Base-by-base conservation (phyloP, 2,888 invertebrate species). In the Aromia moschata region DNA sequence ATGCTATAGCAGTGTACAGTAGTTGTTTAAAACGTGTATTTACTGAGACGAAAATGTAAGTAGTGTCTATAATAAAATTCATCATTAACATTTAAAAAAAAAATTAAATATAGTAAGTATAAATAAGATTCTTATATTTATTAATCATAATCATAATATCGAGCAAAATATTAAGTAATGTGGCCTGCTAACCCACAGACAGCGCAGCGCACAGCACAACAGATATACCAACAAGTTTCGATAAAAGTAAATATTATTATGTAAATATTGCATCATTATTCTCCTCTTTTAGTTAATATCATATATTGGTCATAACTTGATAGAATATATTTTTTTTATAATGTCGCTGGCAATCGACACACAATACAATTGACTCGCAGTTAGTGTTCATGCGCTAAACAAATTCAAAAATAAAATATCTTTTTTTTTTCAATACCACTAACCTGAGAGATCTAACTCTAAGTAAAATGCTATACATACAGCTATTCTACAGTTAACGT, bases 391-490 rank as follows among this genome's bases (percentile, higher is more conserved):
- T 80, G 79, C 79, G 77, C 72, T 74, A 72, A 72, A 77, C 65
- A 74, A 74, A 64, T 70, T 75, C 63, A 69, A 74, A 72, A 73
- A 75, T 71, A 76, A 77, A 75, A 74, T 75, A 71, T 76, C 68
- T 56, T 66, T 59, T 77, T n/a, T 68, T 75, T 70, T 78, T 77
- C 76, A 79, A 74, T 77, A 77, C 77, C 78, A 80, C 77, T 79
- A 79, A 79, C 77, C 78, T 79, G 77, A 77, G 77, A 77, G 72
- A 72, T 77, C 78, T 79, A 80, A 76, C 73, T 78, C 81, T 81
- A 80, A 78, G 56, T 69, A 81, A 80, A 75, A 79, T 81, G 81
- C 81, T 81, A 82, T 82, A 79, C 80, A 81, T 81, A 81, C 78
- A 80, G 77, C 81, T 81, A 81, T 70, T 75, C 80, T 80, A 80